Evolutionary conservation across 1,140 invertebrate species (phyloP), one percentile per base, ranked within the genome.

Genomic region (Sarcophaga bullata): DNA sequence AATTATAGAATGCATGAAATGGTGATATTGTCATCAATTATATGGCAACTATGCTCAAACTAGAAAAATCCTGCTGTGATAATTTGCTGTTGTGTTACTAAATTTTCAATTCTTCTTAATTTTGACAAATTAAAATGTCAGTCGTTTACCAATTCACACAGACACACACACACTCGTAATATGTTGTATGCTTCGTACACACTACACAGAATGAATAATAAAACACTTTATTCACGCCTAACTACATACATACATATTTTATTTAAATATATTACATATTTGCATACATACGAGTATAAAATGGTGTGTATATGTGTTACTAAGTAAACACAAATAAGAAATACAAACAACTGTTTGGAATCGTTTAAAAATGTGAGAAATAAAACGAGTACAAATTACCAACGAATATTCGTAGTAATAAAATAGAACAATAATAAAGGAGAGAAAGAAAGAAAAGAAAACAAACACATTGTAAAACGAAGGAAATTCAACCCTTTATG

Each of bases 71-170:
- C 75, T 78, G 75, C 75, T 78, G 75, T 78, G 75, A 78, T 50
- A 78, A 78, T 78, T 78, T 78, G 75, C 48, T 78, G n/a, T 78
- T 78, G 75, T 78, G 52, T 78, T 78, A 78, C 75, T 78, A 48
- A 48, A 49, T 78, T 78, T 78, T 50, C 75, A 52, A 50, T 78
- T 78, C 75, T 52, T 78, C 25, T 78, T 78, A 50, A 15, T 78
- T 10, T 52, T 50, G 75, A 78, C 47, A 52, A 8, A 10, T 37
- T 37, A 37, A 37, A 37, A 37, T 37, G 25, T 4, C 25, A 2
- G 25, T 37, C 4, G 25, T 37, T 37, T 37, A 37, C 25, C 4
- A 37, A 37, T 37, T 37, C 25, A 37, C 25, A n/a, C n/a, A n/a
- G n/a, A n/a, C n/a, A n/a, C n/a, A n/a, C n/a, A n/a, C n/a, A 37